These are phyloP conservation scores for Lutjanus erythropterus DNA, from an alignment of 2,113 vertebrate species.

Conservation along the genomic window DNA sequence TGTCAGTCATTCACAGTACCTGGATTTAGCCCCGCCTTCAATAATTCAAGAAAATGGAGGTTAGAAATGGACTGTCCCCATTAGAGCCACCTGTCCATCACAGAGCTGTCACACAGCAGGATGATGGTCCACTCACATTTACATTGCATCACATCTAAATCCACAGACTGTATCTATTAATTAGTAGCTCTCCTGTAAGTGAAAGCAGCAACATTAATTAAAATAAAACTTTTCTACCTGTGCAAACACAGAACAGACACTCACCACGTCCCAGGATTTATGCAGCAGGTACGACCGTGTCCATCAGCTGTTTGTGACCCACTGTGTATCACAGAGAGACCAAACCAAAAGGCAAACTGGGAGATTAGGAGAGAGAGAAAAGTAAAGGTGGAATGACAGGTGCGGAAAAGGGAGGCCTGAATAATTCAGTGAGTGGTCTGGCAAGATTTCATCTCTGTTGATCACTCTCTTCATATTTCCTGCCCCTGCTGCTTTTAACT, in stretches of 20 bases:
- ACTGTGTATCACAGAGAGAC: slow-evolving; percentile 15
- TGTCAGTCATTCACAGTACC: slow-evolving; percentile 59
- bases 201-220: background rate
- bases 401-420: slow-evolving; percentile 66
- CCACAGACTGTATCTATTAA: slow-evolving; percentile 26
- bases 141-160: slow-evolving; percentile 12
- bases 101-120: slow-evolving; percentile 41
- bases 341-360: background rate
- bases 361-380: slow-evolving; percentile 35
- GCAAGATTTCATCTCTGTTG: slow-evolving; percentile 55
- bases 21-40: slow-evolving; percentile 71
- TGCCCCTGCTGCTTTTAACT: slow-evolving; percentile 2
- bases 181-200: slow-evolving; percentile 11
- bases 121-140: background rate
- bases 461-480: slow-evolving; percentile 34
- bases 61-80: slow-evolving; percentile 53
- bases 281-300: background rate
- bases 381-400: slow-evolving; percentile 67
- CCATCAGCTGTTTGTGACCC: slow-evolving; percentile 22
- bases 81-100: slow-evolving; percentile 62
- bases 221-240: background rate
- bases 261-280: background rate
- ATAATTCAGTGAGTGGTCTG: slow-evolving; percentile 73
- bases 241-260: slow-evolving; percentile 26
- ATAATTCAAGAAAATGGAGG: slow-evolving; percentile 71